Percentiles rank a stretch among this genome's conserved stretches.
phyloP scores from a whole-genome alignment of 2,888 invertebrate species.

The Parasteatoda lunata region DNA sequence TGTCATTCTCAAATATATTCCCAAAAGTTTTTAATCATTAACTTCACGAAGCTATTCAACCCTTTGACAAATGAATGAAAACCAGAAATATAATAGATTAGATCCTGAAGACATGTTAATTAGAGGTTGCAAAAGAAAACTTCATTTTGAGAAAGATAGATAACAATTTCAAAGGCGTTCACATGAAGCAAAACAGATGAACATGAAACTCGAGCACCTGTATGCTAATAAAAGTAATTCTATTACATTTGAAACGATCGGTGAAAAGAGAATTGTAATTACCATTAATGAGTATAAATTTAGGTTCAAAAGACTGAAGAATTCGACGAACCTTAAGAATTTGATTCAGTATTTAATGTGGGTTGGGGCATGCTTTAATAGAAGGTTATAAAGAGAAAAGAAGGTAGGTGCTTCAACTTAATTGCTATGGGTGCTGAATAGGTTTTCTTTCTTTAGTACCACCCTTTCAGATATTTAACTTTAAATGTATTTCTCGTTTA shows the following conservation, averaged over 20 bases:
- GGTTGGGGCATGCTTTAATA: slow-evolving; percentile 41
- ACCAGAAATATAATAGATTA: not conserved
- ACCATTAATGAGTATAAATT: not conserved
- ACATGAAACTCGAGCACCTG: not conserved
- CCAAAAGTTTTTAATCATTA: too few species aligned
- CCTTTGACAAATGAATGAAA: not conserved
- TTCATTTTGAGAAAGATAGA: not conserved
- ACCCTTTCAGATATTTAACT: slow-evolving; percentile 45
- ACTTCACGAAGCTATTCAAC: too few species aligned
- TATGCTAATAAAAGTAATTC: slow-evolving; percentile 1
- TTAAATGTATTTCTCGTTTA: slow-evolving; percentile 9
- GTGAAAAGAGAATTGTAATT: not conserved
- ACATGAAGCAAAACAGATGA: not conserved
- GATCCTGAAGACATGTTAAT: not conserved
- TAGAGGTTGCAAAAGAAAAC: not conserved
- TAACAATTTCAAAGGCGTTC: not conserved
- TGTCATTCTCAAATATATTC: too few species aligned
- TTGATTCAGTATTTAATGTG: slow-evolving; percentile 21
- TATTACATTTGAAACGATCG: not conserved
- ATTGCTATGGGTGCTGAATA: slow-evolving; percentile 45
- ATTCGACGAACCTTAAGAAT: slow-evolving; percentile 9
- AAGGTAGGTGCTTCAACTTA: slow-evolving; percentile 28
- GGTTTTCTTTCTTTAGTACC: slow-evolving; percentile 29
- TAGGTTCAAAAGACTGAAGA: not conserved
- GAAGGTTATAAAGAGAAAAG: slow-evolving; percentile 16